Conservation (phyloP, 1,140 invertebrate species). For the Acromyrmex heyeri region DNA sequence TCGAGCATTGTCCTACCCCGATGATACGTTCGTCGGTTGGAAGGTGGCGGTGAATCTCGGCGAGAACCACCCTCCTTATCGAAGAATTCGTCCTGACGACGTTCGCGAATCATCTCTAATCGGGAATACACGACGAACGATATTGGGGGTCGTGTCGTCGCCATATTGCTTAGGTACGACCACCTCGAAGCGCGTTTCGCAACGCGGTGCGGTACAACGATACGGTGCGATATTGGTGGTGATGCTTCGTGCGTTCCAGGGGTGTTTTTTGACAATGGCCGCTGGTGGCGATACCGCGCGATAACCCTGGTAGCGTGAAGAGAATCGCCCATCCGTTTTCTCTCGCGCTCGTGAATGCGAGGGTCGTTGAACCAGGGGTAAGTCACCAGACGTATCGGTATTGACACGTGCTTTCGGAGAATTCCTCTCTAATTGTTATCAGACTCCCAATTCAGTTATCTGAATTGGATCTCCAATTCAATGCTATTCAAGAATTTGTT, state of each 20-base stretch:
- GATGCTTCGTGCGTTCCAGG: constrained; percentile 10
- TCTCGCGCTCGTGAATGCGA: constrained; percentile 37
- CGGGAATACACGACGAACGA: constrained; percentile 6
- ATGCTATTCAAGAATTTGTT: neutral
- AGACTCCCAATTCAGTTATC: constrained; percentile 9
- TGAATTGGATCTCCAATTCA: neutral
- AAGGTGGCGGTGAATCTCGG: constrained; percentile 27
- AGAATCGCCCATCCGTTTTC: constrained; percentile 16
- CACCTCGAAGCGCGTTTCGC: constrained; percentile 8
- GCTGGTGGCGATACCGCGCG: constrained; percentile 55
- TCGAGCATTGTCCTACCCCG: constrained; percentile 48
- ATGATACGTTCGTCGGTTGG: constrained; percentile 47
- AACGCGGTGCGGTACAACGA: constrained; percentile 6
- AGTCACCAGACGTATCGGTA: constrained; percentile 60
- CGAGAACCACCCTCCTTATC: constrained; percentile 27
- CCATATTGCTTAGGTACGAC: constrained; percentile 30
- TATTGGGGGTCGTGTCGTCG: constrained; percentile 29
- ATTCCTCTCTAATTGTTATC: neutral
- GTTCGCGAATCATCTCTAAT: neutral
- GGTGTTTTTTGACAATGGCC: constrained; percentile 62
- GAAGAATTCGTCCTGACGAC: constrained; percentile 24
- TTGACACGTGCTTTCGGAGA: constrained; percentile 65
- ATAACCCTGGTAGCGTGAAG: constrained; percentile 30
- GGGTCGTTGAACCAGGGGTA: constrained; percentile 76
- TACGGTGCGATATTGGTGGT: constrained; percentile 39